phyloP scores from a whole-genome alignment of 2,888 invertebrate genomes.

The Aphidius colemani region DNA sequence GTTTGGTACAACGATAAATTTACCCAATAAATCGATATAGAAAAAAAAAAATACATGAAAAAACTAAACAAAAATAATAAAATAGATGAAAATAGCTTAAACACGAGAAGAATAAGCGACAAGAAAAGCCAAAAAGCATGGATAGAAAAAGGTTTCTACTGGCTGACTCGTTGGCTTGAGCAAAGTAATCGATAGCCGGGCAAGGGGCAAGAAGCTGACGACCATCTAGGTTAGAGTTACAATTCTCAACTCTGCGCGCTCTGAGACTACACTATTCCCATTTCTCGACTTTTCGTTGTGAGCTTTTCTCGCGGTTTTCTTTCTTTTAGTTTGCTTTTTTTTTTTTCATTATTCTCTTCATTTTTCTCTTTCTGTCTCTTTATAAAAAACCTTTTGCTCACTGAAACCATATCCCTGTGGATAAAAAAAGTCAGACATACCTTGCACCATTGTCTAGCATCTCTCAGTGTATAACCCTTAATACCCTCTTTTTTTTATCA shows the following conservation, averaged over 20 bases:
- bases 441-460: no score
- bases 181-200: slow-evolving; percentile 47
- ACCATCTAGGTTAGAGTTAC: slow-evolving; percentile 42
- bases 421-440: background rate
- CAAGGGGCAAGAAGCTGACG: slow-evolving; percentile 37
- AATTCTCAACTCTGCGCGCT: slow-evolving; percentile 32
- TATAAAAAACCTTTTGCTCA: slow-evolving; percentile 30
- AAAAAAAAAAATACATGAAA: slow-evolving; percentile 7
- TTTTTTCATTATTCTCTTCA: slow-evolving; percentile 13
- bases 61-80: slow-evolving; percentile 9
- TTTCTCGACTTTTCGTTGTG: slow-evolving; percentile 34
- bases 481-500: no score
- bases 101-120: slow-evolving; percentile 13
- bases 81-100: slow-evolving; percentile 20
- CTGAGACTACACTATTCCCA: slow-evolving; percentile 27
- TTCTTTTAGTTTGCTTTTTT: slow-evolving; percentile 9
- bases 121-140: slow-evolving; percentile 20
- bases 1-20: no score
- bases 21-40: background rate
- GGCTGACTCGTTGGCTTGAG: slow-evolving; percentile 40
- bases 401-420: background rate
- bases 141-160: slow-evolving; percentile 13
- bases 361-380: slow-evolving; percentile 19
- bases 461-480: no score
- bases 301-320: slow-evolving; percentile 26